Base-by-base conservation (phyloP, 2,888 invertebrate species). In the Megastigmus dorsalis region DNA sequence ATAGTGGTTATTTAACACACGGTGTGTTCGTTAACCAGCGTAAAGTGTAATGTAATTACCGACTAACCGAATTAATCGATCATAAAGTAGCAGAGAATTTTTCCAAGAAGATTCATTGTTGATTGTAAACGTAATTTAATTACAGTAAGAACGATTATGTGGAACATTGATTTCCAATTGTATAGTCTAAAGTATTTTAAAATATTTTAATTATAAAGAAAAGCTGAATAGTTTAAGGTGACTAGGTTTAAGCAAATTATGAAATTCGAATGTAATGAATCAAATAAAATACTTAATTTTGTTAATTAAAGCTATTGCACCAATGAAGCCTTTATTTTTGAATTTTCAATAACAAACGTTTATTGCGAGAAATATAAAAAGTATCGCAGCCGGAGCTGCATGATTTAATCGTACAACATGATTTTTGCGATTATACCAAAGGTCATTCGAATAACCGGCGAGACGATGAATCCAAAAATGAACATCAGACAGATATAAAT, bases 401-500 rank as follows among this genome's bases (percentile, higher is more conserved):
- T 48, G 15, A 50, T 59, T 80, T 75, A 84, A 75, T 81, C 76
- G 62, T 80, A 83, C 52, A 83, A 60, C 72, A 84, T 71, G 28
- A 86, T 80, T 81, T 85, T 86, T 1, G 79, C 77, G 18, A 71
- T 13, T 66, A 87, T 84, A 20, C 79, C 79, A 54, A 84, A 36
- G 3, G 81, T 77, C 81, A 86, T 84, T 60, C 81, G 77, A 26
- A 86, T 50, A 45, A 85, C 79, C n/a, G 87, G 87, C 15, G 81
- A 62, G n/a, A 86, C 79, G 50, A 87, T 82, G 15, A 82, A 83
- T 20, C 83, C 82, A 38, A 86, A 82, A 69, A 86, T 84, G 54
- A 86, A 86, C 30, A 81, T 75, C 18, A 87, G 77, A 68, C 82
- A 84, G 6, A 85, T 28, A 60, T 84, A 85, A 26, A 87, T 78